These are phyloP conservation scores for Dicycla oo DNA, from an alignment of 2,888 invertebrate species.

Conservation along the genomic window DNA sequence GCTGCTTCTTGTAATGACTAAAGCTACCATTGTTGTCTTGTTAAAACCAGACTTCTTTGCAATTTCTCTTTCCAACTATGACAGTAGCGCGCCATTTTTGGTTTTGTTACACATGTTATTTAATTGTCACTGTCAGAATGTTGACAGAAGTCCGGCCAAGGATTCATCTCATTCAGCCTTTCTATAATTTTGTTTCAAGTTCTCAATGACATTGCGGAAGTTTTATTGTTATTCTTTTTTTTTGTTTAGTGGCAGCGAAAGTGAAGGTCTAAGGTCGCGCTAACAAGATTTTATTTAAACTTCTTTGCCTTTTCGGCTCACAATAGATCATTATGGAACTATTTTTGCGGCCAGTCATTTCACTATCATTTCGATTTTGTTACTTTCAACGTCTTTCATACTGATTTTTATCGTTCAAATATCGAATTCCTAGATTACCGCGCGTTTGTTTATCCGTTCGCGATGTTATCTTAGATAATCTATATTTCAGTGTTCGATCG, in stretches of 20 bases:
- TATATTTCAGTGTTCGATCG: conserved; percentile 46
- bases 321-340: conserved; percentile 58
- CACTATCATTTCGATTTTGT: conserved; percentile 38
- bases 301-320: conserved; percentile 60
- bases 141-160: conserved; percentile 72
- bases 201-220: conserved; percentile 80
- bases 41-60: conserved; percentile 35
- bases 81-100: conserved; percentile 39
- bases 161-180: conserved; percentile 66
- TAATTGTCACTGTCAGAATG: conserved; percentile 65
- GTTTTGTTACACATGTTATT: conserved; percentile 53
- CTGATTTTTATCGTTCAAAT: conserved; percentile 26
- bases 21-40: conserved; percentile 39
- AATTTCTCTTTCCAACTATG: conserved; percentile 42
- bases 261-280: conserved; percentile 79
- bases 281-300: conserved; percentile 65
- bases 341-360: conserved; percentile 45
- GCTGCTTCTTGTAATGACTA: conserved; percentile 9
- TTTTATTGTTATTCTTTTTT: conserved; percentile 72
- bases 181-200: conserved; percentile 72
- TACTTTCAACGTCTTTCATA: conserved; percentile 25
- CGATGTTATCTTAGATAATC: conserved; percentile 54
- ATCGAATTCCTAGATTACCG: conserved; percentile 2
- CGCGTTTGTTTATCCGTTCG: conserved; percentile 34
- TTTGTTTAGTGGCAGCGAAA: conserved; percentile 77